Evolutionary conservation across 2,888 invertebrate species (phyloP).

Genomic region (Helobdella robusta): DNA sequence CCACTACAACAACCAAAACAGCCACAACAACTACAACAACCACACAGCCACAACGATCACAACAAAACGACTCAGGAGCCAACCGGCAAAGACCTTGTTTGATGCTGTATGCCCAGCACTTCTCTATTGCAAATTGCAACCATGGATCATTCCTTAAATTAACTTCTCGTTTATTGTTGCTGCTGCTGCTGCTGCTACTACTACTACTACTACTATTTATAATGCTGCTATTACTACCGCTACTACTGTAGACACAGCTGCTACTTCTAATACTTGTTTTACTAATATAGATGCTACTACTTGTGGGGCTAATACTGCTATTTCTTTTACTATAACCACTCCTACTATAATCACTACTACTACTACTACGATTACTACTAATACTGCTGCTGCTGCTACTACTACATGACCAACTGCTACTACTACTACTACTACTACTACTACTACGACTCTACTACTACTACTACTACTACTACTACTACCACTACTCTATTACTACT

Average conservation of each 20-base stretch:
- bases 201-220: conserved; percentile 13
- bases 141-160: too few relatives aligned
- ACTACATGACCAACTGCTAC: conserved; percentile 5
- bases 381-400: conserved; percentile 10
- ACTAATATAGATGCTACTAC: conserved; percentile 10
- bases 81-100: too few relatives aligned
- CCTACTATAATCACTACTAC: too few relatives aligned
- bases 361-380: too few relatives aligned
- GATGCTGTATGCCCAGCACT: too few relatives aligned
- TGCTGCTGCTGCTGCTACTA: conserved; percentile 9
- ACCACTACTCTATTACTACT: too few relatives aligned
- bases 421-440: conserved; percentile 16
- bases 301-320: conserved; percentile 5
- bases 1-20: too few relatives aligned
- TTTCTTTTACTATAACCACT: too few relatives aligned
- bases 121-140: too few relatives aligned
- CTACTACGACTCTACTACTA: conserved; percentile 14
- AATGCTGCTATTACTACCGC: conserved; percentile 8
- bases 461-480: conserved; percentile 16
- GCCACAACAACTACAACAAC: too few relatives aligned
- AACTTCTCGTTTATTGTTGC: background rate
- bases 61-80: too few relatives aligned
- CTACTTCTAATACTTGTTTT: conserved; percentile 8
- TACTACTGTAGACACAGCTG: background rate
- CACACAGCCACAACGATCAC: too few relatives aligned